Base-by-base conservation (phyloP, 2,888 invertebrate species). In the Leptarthrus brevirostris region DNA sequence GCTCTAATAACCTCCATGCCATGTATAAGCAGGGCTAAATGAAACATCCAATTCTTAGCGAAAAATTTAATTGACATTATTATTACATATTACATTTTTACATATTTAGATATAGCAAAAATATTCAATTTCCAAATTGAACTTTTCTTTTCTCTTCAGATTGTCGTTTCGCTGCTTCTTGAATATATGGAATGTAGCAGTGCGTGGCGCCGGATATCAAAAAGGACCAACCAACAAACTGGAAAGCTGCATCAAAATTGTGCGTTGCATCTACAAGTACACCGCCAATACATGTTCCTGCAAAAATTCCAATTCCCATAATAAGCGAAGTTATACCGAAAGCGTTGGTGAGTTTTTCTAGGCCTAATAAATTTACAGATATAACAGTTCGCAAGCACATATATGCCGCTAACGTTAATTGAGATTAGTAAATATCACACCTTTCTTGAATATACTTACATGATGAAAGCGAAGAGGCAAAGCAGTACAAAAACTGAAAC, bases 281-380 rank as follows among this genome's bases (percentile, higher is more conserved):
- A 2, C 84, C 85, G 18, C 83, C 85, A n/a, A 85, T 12, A 2
- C 85, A 84, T 18, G 86, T 81, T 58, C 93, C 93, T 49, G 91
- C 83, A 8, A 92, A 87, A 0, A 91, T 90, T 1, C 92, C 92
- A 53, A 91, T 80, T 3, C 93, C 93, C 87, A 93, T 92, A 80
- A 92, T 92, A 78, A 94, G 85, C 56, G 93, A 86, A 10, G 91
- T 86, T 26, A 94, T 83, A 16, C 94, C 94, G 82, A 93, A 93
- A 22, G 92, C 92, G 82, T 92, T 94, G 14, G 93, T 93, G 75
- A 94, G 83, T 79, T 90, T 91, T 76, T 92, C 91, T 77, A 94
- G 84, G 0, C 94, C 93, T 71, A 94, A 82, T 18, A 93, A 86
- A 78, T 93, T 92, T 5, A 93, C 93, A 73, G 93, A 87, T 69